Percentiles rank a stretch among this genome's conserved stretches.
These are phyloP conservation scores for Leptinotarsa haldemani DNA, from an alignment of 2,888 invertebrate genomes.

Conservation along the genomic window DNA sequence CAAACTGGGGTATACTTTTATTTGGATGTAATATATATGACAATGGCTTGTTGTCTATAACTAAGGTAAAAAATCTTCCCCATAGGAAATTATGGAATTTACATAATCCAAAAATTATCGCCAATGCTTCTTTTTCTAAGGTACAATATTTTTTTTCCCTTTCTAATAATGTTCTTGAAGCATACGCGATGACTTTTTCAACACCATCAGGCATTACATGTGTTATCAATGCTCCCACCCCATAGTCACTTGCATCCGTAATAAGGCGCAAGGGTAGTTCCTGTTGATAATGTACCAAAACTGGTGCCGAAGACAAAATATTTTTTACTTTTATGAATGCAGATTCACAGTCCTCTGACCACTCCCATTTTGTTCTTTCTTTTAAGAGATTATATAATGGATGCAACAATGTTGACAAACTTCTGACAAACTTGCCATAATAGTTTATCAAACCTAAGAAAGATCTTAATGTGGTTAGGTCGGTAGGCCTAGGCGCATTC, in stretches of 20 bases:
- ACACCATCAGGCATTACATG: constrained; percentile 30
- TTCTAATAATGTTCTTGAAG: constrained; percentile 19
- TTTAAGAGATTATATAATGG: background rate
- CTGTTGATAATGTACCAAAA: background rate
- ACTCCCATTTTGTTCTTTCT: constrained; percentile 21
- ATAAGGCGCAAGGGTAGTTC: constrained; percentile 30
- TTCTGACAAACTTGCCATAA: background rate
- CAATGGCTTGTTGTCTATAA: too few relatives aligned
- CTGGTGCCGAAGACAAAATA: background rate
- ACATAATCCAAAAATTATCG: constrained; percentile 10
- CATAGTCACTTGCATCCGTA: constrained; percentile 36
- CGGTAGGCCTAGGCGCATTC: too few relatives aligned
- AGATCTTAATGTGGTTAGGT: constrained; percentile 13
- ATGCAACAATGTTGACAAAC: background rate
- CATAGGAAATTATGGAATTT: background rate
- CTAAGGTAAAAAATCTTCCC: background rate
- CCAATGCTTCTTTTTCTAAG: constrained; percentile 22
- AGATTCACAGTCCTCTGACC: constrained; percentile 29
- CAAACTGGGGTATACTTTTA: too few relatives aligned
- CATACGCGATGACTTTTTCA: constrained; percentile 20
- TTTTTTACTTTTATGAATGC: constrained; percentile 40
- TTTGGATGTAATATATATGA: too few relatives aligned
- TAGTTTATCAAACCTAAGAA: background rate
- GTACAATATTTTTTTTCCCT: constrained; percentile 12
- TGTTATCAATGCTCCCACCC: constrained; percentile 42